Base-by-base conservation (phyloP, 2,113 vertebrate species). In the Misgurnus anguillicaudatus region DNA sequence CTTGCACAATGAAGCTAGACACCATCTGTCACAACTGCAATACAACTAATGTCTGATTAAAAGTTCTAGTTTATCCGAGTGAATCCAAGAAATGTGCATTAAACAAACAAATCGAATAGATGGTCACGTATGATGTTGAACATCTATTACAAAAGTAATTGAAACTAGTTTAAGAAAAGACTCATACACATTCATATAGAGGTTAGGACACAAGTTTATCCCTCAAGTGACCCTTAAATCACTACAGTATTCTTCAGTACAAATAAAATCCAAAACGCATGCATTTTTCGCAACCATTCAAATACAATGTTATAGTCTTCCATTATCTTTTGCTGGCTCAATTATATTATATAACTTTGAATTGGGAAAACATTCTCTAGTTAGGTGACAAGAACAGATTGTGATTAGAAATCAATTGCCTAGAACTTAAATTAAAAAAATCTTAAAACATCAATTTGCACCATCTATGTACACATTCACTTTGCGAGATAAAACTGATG, bases 241-340 rank as follows among this genome's bases (percentile, higher is more conserved):
- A 61, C 58, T 78, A 69, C 76, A 70, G 42, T 61, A 61, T 78
- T 53, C 70, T 62, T 66, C 21, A 73, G 69, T 62, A 47, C 55
- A 82, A 78, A 63, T 69, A 74, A 68, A 67, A 66, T 24, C 76
- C 24, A 69, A 75, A 62, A 64, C 55, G 5, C 81, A 82, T 79
- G 77, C 77, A 70, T 38, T 55, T 55, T 31, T 62, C 53, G 17
- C 76, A 48, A 48, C 6, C 61, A 45, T 66, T 41, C 75, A 53
- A 14, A 55, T 68, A 45, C 57, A 75, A 64, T 16, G 19, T 24
- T 47, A 39, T 41, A 62, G 65, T 24, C 73, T 64, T 58, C 45
- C 13, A 11, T 4, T 0, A 36, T 61, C 53, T 57, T 58, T 39
- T 21, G 53, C 53, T 55, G 57, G 58, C 36, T 62, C 2, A 47